Evolutionary conservation across 2,113 vertebrate genomes (phyloP), one percentile per base, ranked within the genome.

Genomic region (Periophthalmus modestus): DNA sequence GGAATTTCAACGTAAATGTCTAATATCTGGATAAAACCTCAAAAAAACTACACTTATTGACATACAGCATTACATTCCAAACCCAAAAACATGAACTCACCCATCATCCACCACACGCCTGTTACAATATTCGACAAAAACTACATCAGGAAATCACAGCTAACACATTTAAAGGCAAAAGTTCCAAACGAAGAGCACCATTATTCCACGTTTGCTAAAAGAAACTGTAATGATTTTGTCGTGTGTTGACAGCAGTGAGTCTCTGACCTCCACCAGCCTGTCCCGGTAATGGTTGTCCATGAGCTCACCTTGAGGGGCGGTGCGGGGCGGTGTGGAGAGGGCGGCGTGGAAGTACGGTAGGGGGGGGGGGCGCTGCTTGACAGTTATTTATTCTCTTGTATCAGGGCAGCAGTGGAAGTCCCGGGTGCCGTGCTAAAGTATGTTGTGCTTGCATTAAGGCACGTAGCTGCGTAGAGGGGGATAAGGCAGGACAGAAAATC

Each of bases 361-460:
- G n/a, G n/a, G n/a, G n/a, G n/a, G 66, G 65, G 79, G 55, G 50
- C 9, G 12, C 75, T 76, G 39, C 66, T 1, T 78, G 79, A 81
- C 81, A 84, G 71, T 78, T 68, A 66, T 19, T 50, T 68, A 33
- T 15, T 72, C 66, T 48, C n/a, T 39, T 21, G 74, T 19, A 71
- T 77, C 59, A 54, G 39, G 71, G 72, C 68, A 68, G 66, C 52
- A 4, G 14, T 68, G 21, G 65, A 73, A 69, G 72, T 72, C 69
- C 36, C 62, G 16, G 12, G 15, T 62, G 72, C 55, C 72, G 62
- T 13, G 62, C 73, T 66, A 16, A 46, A 67, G 72, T 66, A 58
- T 66, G 81, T 78, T 81, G 70, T 13, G 47, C 65, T 43, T 75
- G 68, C 69, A 59, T 78, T 68, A 36, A 74, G 78, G 78, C 63